Evolutionary conservation across 2,113 vertebrate species (phyloP), one percentile per base, ranked within the genome.

Genomic region (Panthera leo): DNA sequence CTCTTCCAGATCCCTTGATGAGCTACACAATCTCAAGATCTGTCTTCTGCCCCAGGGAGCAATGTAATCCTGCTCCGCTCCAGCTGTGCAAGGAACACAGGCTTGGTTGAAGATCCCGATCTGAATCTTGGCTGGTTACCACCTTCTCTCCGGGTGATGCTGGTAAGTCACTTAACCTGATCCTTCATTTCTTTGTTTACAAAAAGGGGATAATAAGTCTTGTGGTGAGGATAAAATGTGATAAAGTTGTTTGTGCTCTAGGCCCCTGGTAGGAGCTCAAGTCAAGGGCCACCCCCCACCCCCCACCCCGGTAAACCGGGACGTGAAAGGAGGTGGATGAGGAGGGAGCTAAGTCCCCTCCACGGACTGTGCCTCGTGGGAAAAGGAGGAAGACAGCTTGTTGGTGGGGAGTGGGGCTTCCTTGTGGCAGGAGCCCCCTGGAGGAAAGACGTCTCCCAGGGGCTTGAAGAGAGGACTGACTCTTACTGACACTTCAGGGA

Each of bases 331-430:
- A 39, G 18, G 27, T 3, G 14, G 19, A 3, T 5, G 11, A n/a
- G 18, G 48, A 53, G 12, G 48, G 25, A 0, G 1, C 85, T 39
- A 14, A 93, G 75, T 1, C 2, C 15, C 15, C 0, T 4, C 3
- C 4, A 2, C 0, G n/a, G 73, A 51, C 63, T 29, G 53, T 3
- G 13, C 13, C 25, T 61, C 2, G 0, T 15, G 18, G 58, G 51
- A 39, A 31, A 51, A 71, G 67, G 51, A 93, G 70, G 42, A 53
- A 71, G 88, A 58, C 31, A 12, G n/a, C 42, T 29, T 58, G 25
- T 14, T 39, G 36, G 3, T 2, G 5, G 36, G 5, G 31, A 29
- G 2, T 0, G 3, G 36, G 31, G 9, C 58, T 85, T 63, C 42
- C 67, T 23, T 23, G 0, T 11, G 68, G 67, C 3, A 65, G 31